These are phyloP conservation scores for Macrophya annulata DNA, from an alignment of 2,888 invertebrate species.

Conservation along the genomic window DNA sequence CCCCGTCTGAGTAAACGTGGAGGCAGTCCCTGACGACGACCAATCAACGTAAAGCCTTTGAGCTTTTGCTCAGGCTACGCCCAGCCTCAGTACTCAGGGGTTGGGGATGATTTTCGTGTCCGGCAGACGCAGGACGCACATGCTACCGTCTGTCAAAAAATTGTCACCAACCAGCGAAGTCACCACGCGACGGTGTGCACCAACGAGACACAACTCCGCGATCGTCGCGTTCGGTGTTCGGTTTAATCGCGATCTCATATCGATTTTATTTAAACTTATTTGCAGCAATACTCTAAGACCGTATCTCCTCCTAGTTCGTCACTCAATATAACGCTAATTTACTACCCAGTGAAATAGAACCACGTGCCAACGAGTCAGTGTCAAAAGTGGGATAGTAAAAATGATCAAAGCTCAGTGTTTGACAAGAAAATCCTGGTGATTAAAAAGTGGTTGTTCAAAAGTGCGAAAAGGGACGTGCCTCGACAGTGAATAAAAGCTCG, in stretches of 20 bases:
- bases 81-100: constrained; percentile 41
- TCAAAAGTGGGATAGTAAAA: neutral
- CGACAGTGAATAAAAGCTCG: neutral
- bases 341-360: neutral
- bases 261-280: neutral
- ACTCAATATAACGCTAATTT: neutral
- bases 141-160: constrained; percentile 62
- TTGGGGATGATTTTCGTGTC: constrained; percentile 58
- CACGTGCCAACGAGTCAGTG: neutral
- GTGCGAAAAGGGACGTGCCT: neutral
- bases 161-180: constrained; percentile 60
- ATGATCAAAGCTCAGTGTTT: neutral
- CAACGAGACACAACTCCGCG: neutral
- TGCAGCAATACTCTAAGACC: neutral
- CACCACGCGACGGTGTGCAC: constrained; percentile 48
- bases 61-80: constrained; percentile 55
- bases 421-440: neutral
- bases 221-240: neutral
- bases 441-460: neutral
- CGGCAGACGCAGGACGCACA: constrained; percentile 59
- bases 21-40: constrained; percentile 63
- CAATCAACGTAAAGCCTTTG: constrained; percentile 61
- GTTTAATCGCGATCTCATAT: neutral
- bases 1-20: constrained; percentile 64
- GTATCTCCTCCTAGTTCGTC: neutral